phyloP scores from a whole-genome alignment of 2,113 vertebrate genomes.

The Haplotaxodon microlepis region DNA sequence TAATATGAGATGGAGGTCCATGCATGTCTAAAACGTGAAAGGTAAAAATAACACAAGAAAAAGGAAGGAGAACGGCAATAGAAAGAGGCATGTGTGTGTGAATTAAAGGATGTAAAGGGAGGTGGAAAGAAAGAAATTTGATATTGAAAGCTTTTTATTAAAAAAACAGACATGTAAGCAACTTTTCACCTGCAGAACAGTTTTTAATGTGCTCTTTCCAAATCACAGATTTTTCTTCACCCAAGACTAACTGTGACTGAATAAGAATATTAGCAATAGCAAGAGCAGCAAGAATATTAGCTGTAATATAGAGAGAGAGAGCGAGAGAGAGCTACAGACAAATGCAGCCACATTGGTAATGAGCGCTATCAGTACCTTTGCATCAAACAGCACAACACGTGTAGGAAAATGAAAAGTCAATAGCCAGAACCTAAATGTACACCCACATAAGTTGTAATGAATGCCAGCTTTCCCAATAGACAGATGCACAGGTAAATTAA shows the following conservation, averaged over 20 bases:
- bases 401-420: not conserved
- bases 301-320: rapidly evolving
- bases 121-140: not conserved
- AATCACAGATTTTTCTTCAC: not conserved
- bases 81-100: not conserved
- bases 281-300: not conserved
- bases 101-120: not conserved
- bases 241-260: not conserved
- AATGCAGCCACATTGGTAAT: not conserved
- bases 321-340: not conserved
- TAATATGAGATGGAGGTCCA: conserved; percentile 18
- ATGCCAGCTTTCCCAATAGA: not conserved
- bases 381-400: not conserved
- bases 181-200: not conserved
- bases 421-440: not conserved
- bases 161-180: not conserved
- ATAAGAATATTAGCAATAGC: not conserved
- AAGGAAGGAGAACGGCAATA: not conserved
- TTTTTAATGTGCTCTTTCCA: not conserved
- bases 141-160: not conserved
- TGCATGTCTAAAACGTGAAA: conserved; percentile 10
- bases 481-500: not conserved
- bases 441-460: not conserved
- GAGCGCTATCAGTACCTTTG: not conserved
- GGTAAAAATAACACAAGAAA: not conserved